A percentile compares a stretch with the other conserved stretches of the same genome.
These are phyloP conservation scores for Choloepus hoffmanni DNA, from an alignment of 2,113 vertebrate genomes.

Conservation along the genomic window DNA sequence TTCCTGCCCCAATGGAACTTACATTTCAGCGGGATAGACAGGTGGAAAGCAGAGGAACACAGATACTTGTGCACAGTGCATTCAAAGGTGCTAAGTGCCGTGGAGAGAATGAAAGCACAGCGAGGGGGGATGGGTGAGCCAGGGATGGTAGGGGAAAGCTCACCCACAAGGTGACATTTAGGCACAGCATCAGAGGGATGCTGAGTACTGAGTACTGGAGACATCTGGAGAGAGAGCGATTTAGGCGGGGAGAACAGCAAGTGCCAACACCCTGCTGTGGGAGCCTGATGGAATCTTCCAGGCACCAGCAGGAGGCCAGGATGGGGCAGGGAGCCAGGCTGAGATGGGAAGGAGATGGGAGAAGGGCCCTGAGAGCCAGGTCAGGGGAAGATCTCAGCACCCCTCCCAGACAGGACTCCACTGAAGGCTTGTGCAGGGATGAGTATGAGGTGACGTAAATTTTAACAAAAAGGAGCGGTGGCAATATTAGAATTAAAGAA, in stretches of 20 bases:
- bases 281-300: not conserved
- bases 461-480: not conserved
- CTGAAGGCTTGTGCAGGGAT: not conserved
- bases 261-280: rapidly evolving
- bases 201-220: rapidly evolving
- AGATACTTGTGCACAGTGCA: not conserved
- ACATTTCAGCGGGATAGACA: not conserved
- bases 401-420: not conserved
- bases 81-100: rapidly evolving
- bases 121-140: rapidly evolving
- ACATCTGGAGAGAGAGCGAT: not conserved
- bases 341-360: not conserved
- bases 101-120: no score
- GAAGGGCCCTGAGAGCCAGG: not conserved
- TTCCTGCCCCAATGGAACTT: not conserved
- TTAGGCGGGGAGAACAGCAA: not conserved
- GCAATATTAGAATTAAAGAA: not conserved
- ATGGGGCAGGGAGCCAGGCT: not conserved
- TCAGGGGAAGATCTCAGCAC: not conserved
- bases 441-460: not conserved
- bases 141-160: no score
- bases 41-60: not conserved
- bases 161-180: not conserved
- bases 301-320: not conserved
- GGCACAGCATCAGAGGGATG: no score